These are phyloP conservation scores for Cirrhinus mrigala DNA, from an alignment of 2,797 vertebrate genomes.

Conservation along the genomic window DNA sequence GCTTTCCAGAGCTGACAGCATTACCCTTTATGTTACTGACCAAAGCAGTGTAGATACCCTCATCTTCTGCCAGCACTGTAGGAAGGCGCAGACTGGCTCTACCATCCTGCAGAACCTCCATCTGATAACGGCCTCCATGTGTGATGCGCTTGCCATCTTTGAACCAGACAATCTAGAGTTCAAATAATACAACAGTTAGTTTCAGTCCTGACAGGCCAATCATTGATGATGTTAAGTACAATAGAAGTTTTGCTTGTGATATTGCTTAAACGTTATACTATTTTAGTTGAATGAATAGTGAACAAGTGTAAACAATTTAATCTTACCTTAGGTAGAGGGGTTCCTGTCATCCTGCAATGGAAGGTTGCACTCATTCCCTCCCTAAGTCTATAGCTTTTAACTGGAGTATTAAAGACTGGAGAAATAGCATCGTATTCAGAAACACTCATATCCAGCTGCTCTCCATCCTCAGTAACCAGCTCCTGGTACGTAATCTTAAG, in stretches of 20 bases:
- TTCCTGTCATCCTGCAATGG: conserved; percentile 91
- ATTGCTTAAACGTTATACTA: not conserved
- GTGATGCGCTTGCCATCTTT: conserved; percentile 94
- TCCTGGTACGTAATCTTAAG: conserved; percentile 92
- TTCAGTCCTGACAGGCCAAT: not conserved
- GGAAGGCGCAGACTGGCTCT: conserved; percentile 90
- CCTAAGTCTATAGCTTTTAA: conserved; percentile 94
- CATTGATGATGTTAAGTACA: not conserved
- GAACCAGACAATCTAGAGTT: conserved; percentile 90
- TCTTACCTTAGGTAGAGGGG: conserved; percentile 91
- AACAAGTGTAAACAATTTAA: not conserved
- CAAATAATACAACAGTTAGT: conserved; percentile 21
- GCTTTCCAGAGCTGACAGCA: conserved; percentile 93
- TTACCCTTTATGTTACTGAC: conserved; percentile 92
- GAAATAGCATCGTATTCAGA: conserved; percentile 85
- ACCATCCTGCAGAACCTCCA: conserved; percentile 91
- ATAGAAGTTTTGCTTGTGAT: not conserved
- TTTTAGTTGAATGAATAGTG: not conserved
- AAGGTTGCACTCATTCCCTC: conserved; percentile 96
- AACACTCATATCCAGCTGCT: conserved; percentile 85
- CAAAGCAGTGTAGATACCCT: conserved; percentile 95
- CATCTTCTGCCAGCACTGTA: conserved; percentile 91
- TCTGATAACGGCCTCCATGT: conserved; percentile 85
- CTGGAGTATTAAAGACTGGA: conserved; percentile 86
- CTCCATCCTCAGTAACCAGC: conserved; percentile 90